Conservation (phyloP, 2,113 vertebrate species). For the Sorex araneus region DNA sequence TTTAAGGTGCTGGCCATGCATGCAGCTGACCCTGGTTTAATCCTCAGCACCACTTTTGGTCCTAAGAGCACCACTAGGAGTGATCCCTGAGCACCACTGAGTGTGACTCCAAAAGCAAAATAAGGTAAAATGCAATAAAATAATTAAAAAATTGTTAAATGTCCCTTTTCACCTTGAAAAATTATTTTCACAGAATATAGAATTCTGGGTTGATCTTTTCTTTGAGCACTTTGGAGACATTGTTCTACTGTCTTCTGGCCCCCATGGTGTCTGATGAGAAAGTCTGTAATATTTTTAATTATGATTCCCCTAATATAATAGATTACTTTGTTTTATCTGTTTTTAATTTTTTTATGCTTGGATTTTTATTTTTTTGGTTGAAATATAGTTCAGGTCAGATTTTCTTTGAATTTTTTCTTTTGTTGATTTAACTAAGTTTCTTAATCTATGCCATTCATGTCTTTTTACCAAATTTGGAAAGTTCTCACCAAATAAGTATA, state of each 20-base stretch:
- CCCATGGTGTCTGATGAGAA: slow-evolving; percentile 17
- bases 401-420: slow-evolving; percentile 61
- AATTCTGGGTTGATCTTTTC: slow-evolving; percentile 41
- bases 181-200: slow-evolving; percentile 32
- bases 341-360: neutral
- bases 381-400: slow-evolving; percentile 33
- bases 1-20: too few relatives aligned
- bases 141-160: too few relatives aligned
- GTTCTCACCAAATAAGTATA: neutral
- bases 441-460: neutral
- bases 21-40: too few relatives aligned
- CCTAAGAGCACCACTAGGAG: too few relatives aligned
- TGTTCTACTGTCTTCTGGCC: too few relatives aligned
- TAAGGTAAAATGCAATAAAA: too few relatives aligned
- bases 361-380: slow-evolving; percentile 47
- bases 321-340: neutral
- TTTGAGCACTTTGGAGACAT: neutral
- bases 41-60: too few relatives aligned
- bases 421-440: neutral
- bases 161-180: too few relatives aligned
- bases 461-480: slow-evolving; percentile 47
- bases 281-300: slow-evolving; percentile 22
- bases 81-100: too few relatives aligned
- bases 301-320: neutral
- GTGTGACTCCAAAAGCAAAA: too few relatives aligned